Conservation (phyloP, 2,113 vertebrate species). For the Motacilla tschutschensis region DNA sequence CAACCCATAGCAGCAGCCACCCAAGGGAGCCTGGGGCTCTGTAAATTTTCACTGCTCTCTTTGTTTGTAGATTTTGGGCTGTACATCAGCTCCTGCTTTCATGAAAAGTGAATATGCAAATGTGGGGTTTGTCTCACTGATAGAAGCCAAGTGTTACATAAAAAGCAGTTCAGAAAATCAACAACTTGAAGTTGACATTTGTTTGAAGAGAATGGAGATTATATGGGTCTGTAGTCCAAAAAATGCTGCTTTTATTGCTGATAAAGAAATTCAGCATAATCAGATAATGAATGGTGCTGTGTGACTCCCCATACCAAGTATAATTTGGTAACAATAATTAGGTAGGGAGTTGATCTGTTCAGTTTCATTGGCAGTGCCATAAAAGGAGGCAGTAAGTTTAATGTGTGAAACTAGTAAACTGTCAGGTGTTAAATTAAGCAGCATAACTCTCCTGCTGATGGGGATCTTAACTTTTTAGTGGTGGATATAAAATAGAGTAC, state of each 20-base stretch:
- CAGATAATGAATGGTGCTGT: neutral
- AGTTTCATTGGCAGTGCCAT: neutral
- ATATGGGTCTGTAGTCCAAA: neutral
- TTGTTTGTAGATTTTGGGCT: neutral
- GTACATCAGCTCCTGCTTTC: neutral
- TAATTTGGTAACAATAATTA: neutral
- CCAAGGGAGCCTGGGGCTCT: neutral
- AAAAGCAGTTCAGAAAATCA: neutral
- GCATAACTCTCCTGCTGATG: neutral
- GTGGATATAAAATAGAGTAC: neutral
- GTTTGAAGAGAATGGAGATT: neutral
- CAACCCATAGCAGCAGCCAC: neutral
- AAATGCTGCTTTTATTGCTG: neutral
- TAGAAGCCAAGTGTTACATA: neutral
- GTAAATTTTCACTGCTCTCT: neutral
- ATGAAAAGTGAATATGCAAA: neutral
- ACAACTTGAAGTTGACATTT: neutral
- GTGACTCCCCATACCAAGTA: neutral
- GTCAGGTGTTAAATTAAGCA: neutral
- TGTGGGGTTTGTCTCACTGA: neutral
- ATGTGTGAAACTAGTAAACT: neutral
- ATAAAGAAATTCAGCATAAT: neutral
- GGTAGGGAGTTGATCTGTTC: neutral
- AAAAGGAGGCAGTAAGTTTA: conserved; percentile 1
- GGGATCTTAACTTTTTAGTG: neutral